Evolutionary conservation across 2,888 invertebrate species (phyloP).

Genomic region (Alviniconcha strummeri): DNA sequence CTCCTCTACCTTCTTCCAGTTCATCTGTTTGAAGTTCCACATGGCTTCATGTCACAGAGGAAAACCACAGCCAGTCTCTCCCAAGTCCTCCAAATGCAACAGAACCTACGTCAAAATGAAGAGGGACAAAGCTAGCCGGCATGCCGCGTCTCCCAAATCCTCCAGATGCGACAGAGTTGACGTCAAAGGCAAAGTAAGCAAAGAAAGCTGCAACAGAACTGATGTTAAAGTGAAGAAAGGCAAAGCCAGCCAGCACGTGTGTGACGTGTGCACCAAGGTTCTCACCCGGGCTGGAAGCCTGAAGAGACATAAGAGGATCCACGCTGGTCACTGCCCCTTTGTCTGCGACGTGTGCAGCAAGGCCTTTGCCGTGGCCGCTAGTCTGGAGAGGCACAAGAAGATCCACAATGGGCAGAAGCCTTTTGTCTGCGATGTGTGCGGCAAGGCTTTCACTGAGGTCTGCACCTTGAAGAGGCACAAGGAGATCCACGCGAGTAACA

Average conservation of each 20-base stretch:
- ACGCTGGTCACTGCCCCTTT: conserved; percentile 18
- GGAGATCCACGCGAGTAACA: not conserved
- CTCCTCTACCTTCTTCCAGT: too few species aligned
- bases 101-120: too few species aligned
- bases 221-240: too few species aligned
- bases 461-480: not conserved
- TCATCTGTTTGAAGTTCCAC: too few species aligned
- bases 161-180: too few species aligned
- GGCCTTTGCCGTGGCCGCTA: conserved; percentile 32
- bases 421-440: conserved; percentile 33
- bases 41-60: too few species aligned
- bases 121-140: too few species aligned
- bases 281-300: conserved; percentile 43
- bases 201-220: too few species aligned
- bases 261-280: conserved; percentile 45
- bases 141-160: too few species aligned
- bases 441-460: not conserved
- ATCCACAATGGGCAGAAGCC: conserved; percentile 38
- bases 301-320: conserved; percentile 42
- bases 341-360: conserved; percentile 32
- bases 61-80: too few species aligned
- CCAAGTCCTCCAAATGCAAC: too few species aligned
- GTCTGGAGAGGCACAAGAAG: conserved; percentile 35
- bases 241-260: conserved; percentile 17
- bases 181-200: too few species aligned